phyloP scores from a whole-genome alignment of 2,888 invertebrate species.

The Melinopterus prodromus region DNA sequence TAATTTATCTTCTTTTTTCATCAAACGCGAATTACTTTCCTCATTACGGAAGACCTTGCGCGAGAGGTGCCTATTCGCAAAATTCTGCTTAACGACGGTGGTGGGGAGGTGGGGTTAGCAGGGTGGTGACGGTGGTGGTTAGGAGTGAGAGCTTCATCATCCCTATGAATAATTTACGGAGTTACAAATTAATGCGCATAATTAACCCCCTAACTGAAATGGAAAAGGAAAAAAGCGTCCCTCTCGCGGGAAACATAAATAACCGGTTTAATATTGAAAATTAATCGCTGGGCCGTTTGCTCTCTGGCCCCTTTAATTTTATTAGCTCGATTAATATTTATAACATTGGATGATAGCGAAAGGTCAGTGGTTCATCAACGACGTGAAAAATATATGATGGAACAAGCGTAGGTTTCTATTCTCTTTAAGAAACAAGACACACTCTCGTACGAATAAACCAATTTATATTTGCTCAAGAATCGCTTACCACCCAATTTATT shows the following conservation, averaged over 20 bases:
- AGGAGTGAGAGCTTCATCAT: not conserved
- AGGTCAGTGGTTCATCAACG: not conserved
- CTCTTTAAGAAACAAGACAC: not conserved
- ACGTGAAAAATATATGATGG: not conserved
- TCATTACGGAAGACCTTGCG: not conserved
- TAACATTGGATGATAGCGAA: not conserved
- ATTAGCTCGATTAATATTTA: not conserved
- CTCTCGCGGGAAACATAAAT: not conserved
- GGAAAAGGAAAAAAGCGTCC: not conserved
- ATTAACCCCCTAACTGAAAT: constrained; percentile 4
- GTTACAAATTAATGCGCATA: constrained; percentile 4
- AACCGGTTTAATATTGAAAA: constrained; percentile 4
- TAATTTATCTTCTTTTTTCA: not conserved
- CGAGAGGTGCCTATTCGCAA: not conserved
- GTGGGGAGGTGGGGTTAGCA: not conserved
- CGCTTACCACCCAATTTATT: no score
- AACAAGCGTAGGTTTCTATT: not conserved
- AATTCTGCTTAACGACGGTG: not conserved
- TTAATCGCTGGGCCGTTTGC: not conserved
- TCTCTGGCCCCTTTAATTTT: not conserved
- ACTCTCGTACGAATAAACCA: no score
- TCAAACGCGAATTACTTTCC: constrained; percentile 4
- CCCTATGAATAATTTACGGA: not conserved
- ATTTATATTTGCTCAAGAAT: no score
- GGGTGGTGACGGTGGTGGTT: not conserved